Conservation (phyloP, 2,113 vertebrate genomes). For the Puma concolor region DNA sequence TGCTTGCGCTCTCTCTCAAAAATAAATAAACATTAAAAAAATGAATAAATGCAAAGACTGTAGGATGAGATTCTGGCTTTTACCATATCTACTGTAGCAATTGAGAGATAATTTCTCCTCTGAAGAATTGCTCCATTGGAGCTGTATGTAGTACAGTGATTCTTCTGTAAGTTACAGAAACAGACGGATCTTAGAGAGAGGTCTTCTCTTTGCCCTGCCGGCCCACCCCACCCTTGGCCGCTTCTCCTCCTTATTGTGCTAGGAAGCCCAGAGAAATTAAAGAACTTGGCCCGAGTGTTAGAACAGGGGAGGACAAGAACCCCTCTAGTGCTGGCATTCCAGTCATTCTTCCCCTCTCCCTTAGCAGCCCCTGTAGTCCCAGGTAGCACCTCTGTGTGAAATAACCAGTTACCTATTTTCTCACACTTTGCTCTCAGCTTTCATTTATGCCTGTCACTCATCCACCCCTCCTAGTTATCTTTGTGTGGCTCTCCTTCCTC, state of each 20-base stretch:
- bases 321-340: rapidly evolving
- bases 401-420: background rate
- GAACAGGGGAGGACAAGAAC: background rate
- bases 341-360: no score
- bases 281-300: background rate
- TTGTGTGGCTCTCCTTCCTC: background rate
- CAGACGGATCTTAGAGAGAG: background rate
- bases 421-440: background rate
- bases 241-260: background rate
- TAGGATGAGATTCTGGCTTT: background rate
- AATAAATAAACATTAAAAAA: no score
- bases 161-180: background rate
- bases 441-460: background rate
- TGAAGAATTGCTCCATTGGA: background rate
- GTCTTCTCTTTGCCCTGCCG: background rate
- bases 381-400: background rate
- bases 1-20: no score
- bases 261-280: background rate
- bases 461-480: background rate
- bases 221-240: rapidly evolving
- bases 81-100: background rate
- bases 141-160: background rate
- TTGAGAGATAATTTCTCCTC: background rate
- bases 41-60: background rate
- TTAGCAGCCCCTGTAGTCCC: background rate